These are phyloP conservation scores for Acleris literana DNA, from an alignment of 2,888 invertebrate genomes.

Conservation along the genomic window DNA sequence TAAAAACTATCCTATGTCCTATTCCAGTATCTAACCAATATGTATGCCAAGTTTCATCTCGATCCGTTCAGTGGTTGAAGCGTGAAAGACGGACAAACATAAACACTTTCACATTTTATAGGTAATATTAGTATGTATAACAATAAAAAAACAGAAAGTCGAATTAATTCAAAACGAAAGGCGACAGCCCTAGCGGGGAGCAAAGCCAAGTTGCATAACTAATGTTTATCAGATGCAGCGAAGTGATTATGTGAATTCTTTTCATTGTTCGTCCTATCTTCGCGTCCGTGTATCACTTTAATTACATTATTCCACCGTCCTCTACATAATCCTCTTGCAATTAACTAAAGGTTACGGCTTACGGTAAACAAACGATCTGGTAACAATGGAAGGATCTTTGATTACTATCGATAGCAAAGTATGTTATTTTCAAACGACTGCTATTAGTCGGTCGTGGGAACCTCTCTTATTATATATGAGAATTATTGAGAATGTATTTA, in stretches of 20 bases:
- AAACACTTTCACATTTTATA: too few relatives aligned
- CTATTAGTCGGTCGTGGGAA: constrained; percentile 32
- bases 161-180: background rate
- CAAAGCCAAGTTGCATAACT: constrained; percentile 52
- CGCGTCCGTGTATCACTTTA: constrained; percentile 40
- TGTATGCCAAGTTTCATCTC: too few relatives aligned
- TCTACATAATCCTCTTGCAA: constrained; percentile 37
- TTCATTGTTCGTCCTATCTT: constrained; percentile 46
- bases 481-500: background rate
- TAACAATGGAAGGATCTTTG: constrained; percentile 33
- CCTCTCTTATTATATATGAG: background rate
- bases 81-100: too few relatives aligned
- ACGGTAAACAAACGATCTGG: constrained; percentile 22
- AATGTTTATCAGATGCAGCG: constrained; percentile 52
- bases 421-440: constrained; percentile 29
- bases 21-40: too few relatives aligned
- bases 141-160: too few relatives aligned
- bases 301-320: constrained; percentile 43
- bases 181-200: constrained; percentile 28
- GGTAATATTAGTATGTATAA: too few relatives aligned
- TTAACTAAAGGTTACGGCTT: constrained; percentile 30
- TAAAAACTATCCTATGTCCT: too few relatives aligned
- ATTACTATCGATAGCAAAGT: constrained; percentile 26
- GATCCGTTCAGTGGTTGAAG: too few relatives aligned
- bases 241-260: constrained; percentile 54